Conservation (phyloP, 2,113 vertebrate genomes). For the Phyllostomus hastatus region DNA sequence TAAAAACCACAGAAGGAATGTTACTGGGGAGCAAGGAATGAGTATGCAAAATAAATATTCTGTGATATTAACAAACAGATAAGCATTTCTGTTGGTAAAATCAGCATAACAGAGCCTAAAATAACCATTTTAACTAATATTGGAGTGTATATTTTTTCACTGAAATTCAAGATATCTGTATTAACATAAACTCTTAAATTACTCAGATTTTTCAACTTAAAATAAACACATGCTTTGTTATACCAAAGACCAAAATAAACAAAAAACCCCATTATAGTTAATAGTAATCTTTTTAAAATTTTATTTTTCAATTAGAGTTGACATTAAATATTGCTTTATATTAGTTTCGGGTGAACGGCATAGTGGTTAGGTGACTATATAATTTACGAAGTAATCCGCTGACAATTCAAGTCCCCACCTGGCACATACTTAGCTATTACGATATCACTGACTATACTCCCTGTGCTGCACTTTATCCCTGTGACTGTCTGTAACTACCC, state of each 20-base stretch:
- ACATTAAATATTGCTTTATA: background rate
- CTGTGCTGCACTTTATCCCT: background rate
- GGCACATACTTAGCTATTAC: background rate
- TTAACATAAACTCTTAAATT: background rate
- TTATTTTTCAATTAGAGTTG: background rate
- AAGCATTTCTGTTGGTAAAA: background rate
- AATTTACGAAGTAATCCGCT: background rate
- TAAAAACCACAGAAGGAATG: slow-evolving; percentile 21
- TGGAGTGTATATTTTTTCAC: background rate
- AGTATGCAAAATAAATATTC: background rate
- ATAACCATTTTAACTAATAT: background rate
- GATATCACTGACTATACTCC: background rate
- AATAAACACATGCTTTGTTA: background rate
- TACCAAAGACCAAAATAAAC: background rate
- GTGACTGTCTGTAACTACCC: background rate
- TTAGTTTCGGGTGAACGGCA: background rate
- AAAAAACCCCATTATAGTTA: background rate
- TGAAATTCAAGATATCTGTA: background rate
- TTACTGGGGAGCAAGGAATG: background rate
- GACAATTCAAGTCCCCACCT: background rate
- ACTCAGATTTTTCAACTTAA: background rate
- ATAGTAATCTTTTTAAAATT: background rate
- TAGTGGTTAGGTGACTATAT: background rate
- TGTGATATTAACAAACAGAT: background rate
- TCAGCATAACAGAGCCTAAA: background rate